Base-by-base conservation (phyloP, 23 tunicate species). In the Oikopleura vanhoeffeni region DNA sequence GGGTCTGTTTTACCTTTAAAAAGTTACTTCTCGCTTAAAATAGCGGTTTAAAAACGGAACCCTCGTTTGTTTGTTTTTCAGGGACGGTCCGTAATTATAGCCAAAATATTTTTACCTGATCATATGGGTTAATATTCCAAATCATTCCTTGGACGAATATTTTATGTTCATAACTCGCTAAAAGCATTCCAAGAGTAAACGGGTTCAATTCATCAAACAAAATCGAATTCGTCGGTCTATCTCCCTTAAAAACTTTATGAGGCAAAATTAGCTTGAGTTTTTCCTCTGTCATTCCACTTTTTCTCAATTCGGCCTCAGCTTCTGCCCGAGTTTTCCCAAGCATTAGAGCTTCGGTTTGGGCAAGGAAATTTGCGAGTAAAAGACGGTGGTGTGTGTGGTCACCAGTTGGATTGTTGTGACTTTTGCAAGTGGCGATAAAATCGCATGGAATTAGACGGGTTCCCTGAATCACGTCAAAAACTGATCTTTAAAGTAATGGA, bases 331-430 rank as follows among this genome's bases (percentile, higher is more conserved):
- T 88, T 87, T 95, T 95, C 0, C 99, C 99, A 41, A 87, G 85
- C 99, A 95, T 95, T 84, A 95, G 77, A 18, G 99, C 99, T 82
- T 95, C 99, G 13, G 99, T 95, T 85, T 95, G 99, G 13, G 99
- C 99, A 0, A 95, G 83, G 82, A 95, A 95, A 84, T 95, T 95
- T 3, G 99, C 91, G 42, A 95, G 90, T 40, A 95, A 84, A 60
- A 95, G 91, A 91, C 91, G 85, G 1, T 71, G 79, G 79, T 71
- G 79, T 2, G 32, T 3, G 32, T 30, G 4, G 35, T 71, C 79
- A 2, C 79, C 79, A 28, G 79, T 71, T 30, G 79, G 79, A 30
- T 71, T 71, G 38, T 71, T 71, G 79, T 71, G 79, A 30, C 79
- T 71, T 30, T 71, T 28, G 35, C 79, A 71, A 32, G 79, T 71